Evolutionary conservation across 2,888 invertebrate genomes (phyloP), one percentile per base, ranked within the genome.

Genomic region (Pristionchus maxplancki): DNA sequence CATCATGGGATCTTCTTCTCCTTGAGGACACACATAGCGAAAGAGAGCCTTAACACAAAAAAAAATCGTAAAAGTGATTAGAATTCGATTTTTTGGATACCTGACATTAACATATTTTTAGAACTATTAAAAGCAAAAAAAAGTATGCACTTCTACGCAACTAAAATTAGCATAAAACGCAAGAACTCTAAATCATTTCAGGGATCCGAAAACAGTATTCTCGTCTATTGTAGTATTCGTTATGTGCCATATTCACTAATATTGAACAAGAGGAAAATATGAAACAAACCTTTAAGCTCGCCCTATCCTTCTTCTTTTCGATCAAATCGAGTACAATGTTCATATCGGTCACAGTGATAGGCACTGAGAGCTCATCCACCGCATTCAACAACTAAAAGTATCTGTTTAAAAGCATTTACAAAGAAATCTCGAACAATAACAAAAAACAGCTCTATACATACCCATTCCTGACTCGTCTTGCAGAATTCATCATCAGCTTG

Each of bases 281-380:
- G 5, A 58, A 58, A 17, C 58, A n/a, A 11, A 83, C 85, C 85
- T 85, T 85, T n/a, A 64, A 20, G 28, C 62, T 64, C 1, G 85
- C 85, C 44, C 64, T 37, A 20, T 62, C 48, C 24, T n/a, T n/a
- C 37, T 64, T 64, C 64, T 11, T 64, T 64, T 85, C 85, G 17
- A 37, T 37, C 44, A 85, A 44, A 64, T 58, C 40, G 64, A 85
- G 48, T 2, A 85, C 64, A 20, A 85, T 44, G 28, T 15, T 28
- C 1, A 62, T 13, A 44, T 40, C 34, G 20, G 40, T 20, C 37
- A 64, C 85, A 28, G 40, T 58, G 28, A 64, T 40, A 20, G 85
- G 85, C 13, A 85, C 64, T 8, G 64, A 62, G 40, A 85, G 58
- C 44, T 85, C 85, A 17, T 24, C 34, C 53, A 83, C 82, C 11